These are phyloP conservation scores for Poecilia velifera DNA, from an alignment of 2,797 vertebrate genomes.

Conservation along the genomic window DNA sequence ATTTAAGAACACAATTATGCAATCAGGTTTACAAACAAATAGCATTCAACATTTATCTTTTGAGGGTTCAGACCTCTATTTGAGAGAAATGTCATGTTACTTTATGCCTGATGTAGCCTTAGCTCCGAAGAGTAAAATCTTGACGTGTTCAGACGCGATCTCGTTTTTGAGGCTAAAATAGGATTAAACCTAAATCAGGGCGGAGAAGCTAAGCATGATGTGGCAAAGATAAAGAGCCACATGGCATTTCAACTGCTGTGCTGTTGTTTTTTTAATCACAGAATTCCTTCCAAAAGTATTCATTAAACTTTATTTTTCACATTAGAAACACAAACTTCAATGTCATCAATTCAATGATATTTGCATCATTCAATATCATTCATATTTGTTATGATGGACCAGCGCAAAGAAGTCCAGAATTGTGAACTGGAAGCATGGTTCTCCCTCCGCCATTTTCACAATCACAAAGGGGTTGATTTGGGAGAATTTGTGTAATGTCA, in stretches of 20 bases:
- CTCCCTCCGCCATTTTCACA: neutral
- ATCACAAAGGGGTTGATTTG: neutral
- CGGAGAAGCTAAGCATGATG: neutral
- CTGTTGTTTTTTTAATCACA: neutral
- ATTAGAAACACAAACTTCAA: neutral
- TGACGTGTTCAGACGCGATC: slow-evolving; percentile 16
- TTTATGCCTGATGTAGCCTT: slow-evolving; percentile 5
- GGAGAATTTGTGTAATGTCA: neutral
- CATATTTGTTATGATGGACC: neutral
- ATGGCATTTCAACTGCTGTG: neutral
- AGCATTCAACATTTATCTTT: neutral
- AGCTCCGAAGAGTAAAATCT: slow-evolving; percentile 18
- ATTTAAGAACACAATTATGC: slow-evolving; percentile 11
- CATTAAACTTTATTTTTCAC: neutral
- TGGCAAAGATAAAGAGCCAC: neutral
- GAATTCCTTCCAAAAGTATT: neutral
- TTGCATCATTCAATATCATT: neutral
- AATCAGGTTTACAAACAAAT: neutral
- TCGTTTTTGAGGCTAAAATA: slow-evolving; percentile 4
- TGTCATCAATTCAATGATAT: neutral
- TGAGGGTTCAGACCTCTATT: slow-evolving; percentile 10
- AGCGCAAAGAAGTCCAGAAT: neutral
- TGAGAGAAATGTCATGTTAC: slow-evolving; percentile 15
- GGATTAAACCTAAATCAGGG: slow-evolving; percentile 3
- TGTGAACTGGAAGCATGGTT: neutral